phyloP scores from a whole-genome alignment of 2,888 invertebrate genomes.

The Coleophora flavipennella region DNA sequence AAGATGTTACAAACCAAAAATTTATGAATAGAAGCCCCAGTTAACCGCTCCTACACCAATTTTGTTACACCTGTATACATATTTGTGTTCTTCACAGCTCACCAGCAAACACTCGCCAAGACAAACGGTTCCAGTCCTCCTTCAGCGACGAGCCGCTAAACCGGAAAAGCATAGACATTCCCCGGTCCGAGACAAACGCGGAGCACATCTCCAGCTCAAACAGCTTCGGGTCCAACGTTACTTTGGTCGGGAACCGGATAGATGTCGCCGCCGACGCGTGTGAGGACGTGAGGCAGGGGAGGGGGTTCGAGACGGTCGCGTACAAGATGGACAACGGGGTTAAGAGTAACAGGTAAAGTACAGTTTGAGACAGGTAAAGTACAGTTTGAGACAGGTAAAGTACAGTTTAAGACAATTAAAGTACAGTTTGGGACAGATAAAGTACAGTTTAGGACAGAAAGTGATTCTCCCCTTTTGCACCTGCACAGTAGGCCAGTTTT shows the following conservation, averaged over 20 bases:
- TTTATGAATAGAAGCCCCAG: too few relatives aligned
- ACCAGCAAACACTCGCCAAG: conserved; percentile 19
- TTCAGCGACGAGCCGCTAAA: conserved; percentile 51
- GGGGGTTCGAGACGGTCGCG: conserved; percentile 75
- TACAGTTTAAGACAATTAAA: conserved; percentile 40
- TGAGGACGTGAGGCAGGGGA: conserved; percentile 26
- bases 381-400: conserved; percentile 40
- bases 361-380: conserved; percentile 40
- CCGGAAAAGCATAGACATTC: conserved; percentile 32
- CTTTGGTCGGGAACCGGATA: conserved; percentile 89
- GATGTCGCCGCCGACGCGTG: conserved; percentile 74
- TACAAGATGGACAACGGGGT: conserved; percentile 75
- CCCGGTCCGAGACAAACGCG: conserved; percentile 30
- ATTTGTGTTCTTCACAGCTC: conserved; percentile 27
- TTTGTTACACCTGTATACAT: too few relatives aligned
- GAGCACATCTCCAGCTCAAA: conserved; percentile 65
- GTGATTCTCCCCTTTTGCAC: too few relatives aligned
- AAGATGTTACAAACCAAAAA: too few relatives aligned
- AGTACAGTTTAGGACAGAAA: too few relatives aligned
- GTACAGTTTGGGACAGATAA: too few relatives aligned
- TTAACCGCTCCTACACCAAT: too few relatives aligned
- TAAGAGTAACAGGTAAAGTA: conserved; percentile 49
- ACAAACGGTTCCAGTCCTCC: conserved; percentile 41
- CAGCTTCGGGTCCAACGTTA: conserved; percentile 87
- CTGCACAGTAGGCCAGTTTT: too few relatives aligned